Evolutionary conservation across 1,140 invertebrate species (phyloP), one percentile per base, ranked within the genome.

Genomic region (Orchestia grillus): DNA sequence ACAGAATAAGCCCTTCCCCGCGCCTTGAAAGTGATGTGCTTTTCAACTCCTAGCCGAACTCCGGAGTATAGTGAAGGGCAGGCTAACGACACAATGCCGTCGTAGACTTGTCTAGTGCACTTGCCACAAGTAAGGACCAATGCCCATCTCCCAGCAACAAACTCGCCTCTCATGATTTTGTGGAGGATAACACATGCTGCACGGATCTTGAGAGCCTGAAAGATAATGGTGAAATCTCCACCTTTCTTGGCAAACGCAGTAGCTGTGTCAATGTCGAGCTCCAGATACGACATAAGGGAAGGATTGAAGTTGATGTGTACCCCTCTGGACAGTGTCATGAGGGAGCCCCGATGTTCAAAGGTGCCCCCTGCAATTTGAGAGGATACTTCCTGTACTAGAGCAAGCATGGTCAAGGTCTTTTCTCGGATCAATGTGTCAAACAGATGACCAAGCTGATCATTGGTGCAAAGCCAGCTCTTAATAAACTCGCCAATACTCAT

Each of bases 261-360:
- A 36, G 87, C 87, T n/a, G 87, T 87, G 87, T 87, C 87, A 41
- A 36, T 87, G 36, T 87, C 40, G 36, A 87, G 87, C 4, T n/a
- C 87, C 4, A 87, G 8, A 36, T 87, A 41, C 8, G 87, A 87
- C 87, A 87, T 87, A 36, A 87, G 4, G 36, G 87, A 8, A 8
- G 87, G 87, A 87, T 87, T 87, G 87, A 87, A 87, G 36, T 87
- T 87, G 40, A 87, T 87, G 87, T 87, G 87, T 36, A 87, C 87
- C 8, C 87, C 87, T 87, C 87, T 87, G 40, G 87, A 87, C 8
- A 6, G 6, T 36, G 36, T 15, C 8, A 87, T 87, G 36, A 15
- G 4, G 4, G 11, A 15, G 11, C 8, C 87, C 36, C 87, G 6
- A 36, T 87, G 87, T 41, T 87, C 87, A 41, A 87, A 87, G 4